A percentile compares a stretch with the other conserved stretches of the same genome.
Evolutionary conservation across 2,797 vertebrate species (phyloP).

Genomic region (Bradypus variegatus): DNA sequence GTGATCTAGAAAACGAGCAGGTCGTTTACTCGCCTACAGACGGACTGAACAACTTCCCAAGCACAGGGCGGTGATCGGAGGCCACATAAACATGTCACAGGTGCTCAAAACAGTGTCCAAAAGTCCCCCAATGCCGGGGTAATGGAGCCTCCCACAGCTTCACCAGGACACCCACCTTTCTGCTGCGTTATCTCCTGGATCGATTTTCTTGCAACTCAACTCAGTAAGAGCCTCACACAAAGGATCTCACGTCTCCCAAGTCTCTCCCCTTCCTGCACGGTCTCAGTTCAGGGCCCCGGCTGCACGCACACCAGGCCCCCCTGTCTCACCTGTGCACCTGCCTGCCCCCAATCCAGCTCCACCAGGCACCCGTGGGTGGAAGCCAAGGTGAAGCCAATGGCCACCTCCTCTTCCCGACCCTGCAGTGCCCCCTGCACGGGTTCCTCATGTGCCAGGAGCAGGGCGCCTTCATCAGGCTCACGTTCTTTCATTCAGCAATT

Average conservation of each 20-base stretch:
- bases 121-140: background rate
- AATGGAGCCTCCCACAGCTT: background rate
- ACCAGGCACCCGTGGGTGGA: rapidly evolving
- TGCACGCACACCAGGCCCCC: background rate
- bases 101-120: rapidly evolving
- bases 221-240: background rate
- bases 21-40: rapidly evolving
- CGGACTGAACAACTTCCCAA: background rate
- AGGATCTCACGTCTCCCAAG: rapidly evolving
- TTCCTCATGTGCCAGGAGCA: background rate
- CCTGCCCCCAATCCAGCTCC: background rate
- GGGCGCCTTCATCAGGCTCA: background rate
- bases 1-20: background rate
- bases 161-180: background rate
- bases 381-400: background rate
- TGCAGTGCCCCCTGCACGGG: no score
- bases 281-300: background rate
- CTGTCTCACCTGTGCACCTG: rapidly evolving
- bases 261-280: no score
- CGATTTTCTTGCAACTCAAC: background rate
- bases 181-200: no score
- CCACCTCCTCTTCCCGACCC: background rate
- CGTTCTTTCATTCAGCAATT: no score
- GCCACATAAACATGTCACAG: background rate
- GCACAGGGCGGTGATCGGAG: background rate